Evolutionary conservation across 2,797 vertebrate species (phyloP).

Genomic region (Lophius americanus): DNA sequence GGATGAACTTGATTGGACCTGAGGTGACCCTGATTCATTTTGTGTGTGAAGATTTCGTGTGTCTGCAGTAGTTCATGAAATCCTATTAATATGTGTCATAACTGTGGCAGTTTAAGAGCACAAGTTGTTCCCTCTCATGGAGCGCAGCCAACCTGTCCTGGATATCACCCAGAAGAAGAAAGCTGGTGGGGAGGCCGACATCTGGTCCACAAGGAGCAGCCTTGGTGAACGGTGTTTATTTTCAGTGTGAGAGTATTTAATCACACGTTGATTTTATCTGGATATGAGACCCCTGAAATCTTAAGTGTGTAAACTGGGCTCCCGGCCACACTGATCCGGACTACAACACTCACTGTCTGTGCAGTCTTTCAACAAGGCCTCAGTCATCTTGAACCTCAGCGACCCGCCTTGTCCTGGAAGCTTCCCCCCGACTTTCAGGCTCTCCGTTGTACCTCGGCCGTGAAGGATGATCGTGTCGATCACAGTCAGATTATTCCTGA

Average conservation of each 20-base stretch:
- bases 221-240: background rate
- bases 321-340: background rate
- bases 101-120: no score
- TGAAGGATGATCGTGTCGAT: constrained; percentile 91
- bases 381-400: constrained; percentile 97
- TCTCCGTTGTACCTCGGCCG: constrained; percentile 93
- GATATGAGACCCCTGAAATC: background rate
- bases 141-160: background rate
- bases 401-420: constrained; percentile 90
- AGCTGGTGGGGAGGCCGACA: background rate
- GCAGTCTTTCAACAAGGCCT: constrained; percentile 94
- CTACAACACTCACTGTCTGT: constrained; percentile 89
- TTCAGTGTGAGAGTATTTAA: background rate
- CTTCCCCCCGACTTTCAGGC: constrained; percentile 91
- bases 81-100: no score
- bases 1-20: no score
- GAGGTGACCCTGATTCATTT: no score
- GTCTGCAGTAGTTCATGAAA: no score
- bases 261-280: background rate
- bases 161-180: background rate
- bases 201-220: no score
- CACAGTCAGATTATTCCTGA: constrained; percentile 97
- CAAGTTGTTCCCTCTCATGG: no score
- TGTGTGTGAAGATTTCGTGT: no score
- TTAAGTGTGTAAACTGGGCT: background rate